A percentile compares a stretch with the other conserved stretches of the same genome.
Evolutionary conservation across 1,140 invertebrate genomes (phyloP).

Genomic region (Ptiloglossa arizonensis): DNA sequence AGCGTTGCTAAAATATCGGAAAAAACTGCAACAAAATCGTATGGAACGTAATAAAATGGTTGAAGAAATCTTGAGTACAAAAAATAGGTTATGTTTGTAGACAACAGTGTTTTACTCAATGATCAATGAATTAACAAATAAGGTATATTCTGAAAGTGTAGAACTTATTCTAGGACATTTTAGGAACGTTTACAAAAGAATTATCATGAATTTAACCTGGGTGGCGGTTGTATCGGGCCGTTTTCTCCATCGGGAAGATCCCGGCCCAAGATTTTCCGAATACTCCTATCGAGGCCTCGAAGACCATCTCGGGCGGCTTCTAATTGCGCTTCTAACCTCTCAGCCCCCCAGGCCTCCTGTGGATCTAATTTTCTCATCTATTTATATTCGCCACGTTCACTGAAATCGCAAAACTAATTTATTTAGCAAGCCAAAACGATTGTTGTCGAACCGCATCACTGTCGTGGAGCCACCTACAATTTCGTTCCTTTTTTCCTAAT

Average conservation of each 20-base stretch:
- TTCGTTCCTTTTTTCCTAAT: constrained; percentile 34
- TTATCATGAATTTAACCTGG: constrained; percentile 66
- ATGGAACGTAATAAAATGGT: not conserved
- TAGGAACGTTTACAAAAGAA: not conserved
- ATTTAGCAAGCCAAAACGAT: constrained; percentile 28
- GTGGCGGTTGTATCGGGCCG: constrained; percentile 68
- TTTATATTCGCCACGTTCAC: constrained; percentile 8
- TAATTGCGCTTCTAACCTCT: constrained; percentile 77
- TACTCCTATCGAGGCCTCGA: constrained; percentile 77
- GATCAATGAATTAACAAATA: not conserved
- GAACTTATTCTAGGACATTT: not conserved
- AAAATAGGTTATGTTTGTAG: constrained; percentile 31
- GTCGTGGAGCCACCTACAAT: constrained; percentile 54
- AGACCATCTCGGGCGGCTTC: constrained; percentile 78
- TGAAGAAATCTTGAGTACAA: not conserved
- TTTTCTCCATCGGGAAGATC: constrained; percentile 80
- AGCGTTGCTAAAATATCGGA: not conserved
- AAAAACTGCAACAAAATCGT: constrained; percentile 27
- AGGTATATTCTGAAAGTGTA: not conserved
- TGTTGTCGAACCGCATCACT: constrained; percentile 48
- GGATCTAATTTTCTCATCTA: constrained; percentile 76
- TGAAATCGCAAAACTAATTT: constrained; percentile 32
- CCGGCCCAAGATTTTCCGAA: constrained; percentile 80
- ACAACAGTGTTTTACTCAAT: constrained; percentile 13
- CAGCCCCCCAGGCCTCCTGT: constrained; percentile 76